Evolutionary conservation across 2,888 invertebrate species (phyloP).

Genomic region (Gymnocheta viridis): DNA sequence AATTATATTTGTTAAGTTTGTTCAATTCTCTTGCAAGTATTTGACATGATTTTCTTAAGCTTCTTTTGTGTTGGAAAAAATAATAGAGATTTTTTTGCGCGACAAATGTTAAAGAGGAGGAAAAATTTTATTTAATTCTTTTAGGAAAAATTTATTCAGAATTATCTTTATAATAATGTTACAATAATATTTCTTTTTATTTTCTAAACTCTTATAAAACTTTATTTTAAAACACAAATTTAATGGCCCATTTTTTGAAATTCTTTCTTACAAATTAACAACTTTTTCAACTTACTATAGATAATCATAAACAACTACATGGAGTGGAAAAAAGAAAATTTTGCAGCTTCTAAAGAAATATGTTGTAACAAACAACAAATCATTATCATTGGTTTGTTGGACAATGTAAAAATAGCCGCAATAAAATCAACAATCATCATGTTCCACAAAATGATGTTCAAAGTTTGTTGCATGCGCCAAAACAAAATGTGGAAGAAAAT

Average conservation of each 20-base stretch:
- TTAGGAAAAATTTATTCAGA: too few relatives aligned
- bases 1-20: constrained; percentile 10
- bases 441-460: constrained; percentile 15
- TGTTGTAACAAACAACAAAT: constrained; percentile 38
- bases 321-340: not conserved
- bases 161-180: too few relatives aligned
- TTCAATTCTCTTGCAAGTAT: not conserved
- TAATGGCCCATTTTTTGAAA: not conserved
- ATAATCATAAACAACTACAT: not conserved
- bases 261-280: not conserved
- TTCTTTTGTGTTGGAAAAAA: not conserved
- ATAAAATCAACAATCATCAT: constrained; percentile 43
- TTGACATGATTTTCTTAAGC: not conserved
- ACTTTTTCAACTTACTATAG: not conserved
- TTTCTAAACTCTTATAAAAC: too few relatives aligned
- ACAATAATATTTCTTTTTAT: too few relatives aligned
- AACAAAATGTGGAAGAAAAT: too few relatives aligned
- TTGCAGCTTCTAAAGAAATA: constrained; percentile 10
- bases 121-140: too few relatives aligned
- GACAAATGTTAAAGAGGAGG: too few relatives aligned
- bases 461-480: not conserved
- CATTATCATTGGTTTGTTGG: constrained; percentile 38
- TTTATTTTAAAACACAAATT: not conserved
- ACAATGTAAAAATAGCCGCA: constrained; percentile 30
- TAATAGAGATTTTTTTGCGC: constrained; percentile 22